Evolutionary conservation across 2,888 invertebrate species (phyloP), one percentile per base, ranked within the genome.

Genomic region (Microctonus aethiopoides): DNA sequence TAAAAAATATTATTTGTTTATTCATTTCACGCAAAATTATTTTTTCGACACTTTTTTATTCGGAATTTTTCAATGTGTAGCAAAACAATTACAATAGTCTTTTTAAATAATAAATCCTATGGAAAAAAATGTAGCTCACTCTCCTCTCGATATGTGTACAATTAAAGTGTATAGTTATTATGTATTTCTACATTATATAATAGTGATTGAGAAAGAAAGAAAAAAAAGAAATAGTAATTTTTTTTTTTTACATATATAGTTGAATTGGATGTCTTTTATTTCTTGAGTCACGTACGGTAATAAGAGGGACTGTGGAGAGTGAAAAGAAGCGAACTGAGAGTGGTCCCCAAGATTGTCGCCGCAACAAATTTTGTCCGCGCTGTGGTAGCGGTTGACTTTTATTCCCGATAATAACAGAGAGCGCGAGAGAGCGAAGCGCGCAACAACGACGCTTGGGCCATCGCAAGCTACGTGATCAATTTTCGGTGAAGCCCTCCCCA

Each of bases 401-500:
- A 86, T 86, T 86, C 83, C 81, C 84, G 84, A 86, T 86, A 86
- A 86, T 86, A 83, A 86, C 86, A 86, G 85, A 81, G 84, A 79
- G 76, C 74, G 41, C 74, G 41, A 60, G 54, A 39, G 56, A 61
- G 54, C 51, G 51, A 60, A 62, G 29, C 16, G 34, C 46, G 34
- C 20, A 20, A 34, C 52, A 29, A 36, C 67, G 59, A 69, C 64
- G 63, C 67, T 59, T 46, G 66, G 59, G 56, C 63, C 46, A 68
- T 66, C 72, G 69, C 77, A 70, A 67, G 78, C 81, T 85, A 84
- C 84, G 85, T 86, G 85, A 86, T 85, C 85, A 85, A 86, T 85
- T 85, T 77, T 69, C 65, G 73, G 68, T 65, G 70, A 73, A 51
- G 63, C 16, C 26, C 46, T 26, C 26, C 41, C 16, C 26, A 39